Evolutionary conservation across 2,888 invertebrate species (phyloP).

Genomic region (Yponomeuta plumbellus): DNA sequence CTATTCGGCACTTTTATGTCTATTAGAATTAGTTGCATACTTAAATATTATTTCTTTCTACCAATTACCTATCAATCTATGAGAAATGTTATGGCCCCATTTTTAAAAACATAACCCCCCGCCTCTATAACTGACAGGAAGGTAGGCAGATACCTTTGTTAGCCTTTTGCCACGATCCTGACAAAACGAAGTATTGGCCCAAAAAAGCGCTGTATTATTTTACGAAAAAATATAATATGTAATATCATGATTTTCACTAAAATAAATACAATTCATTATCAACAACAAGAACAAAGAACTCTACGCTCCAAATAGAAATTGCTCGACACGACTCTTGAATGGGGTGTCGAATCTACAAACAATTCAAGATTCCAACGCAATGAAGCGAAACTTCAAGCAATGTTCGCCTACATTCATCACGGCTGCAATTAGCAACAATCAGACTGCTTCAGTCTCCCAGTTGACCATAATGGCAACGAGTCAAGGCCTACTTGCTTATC

Average conservation of each 20-base stretch:
- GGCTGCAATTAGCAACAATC: constrained; percentile 26
- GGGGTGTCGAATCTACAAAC: not conserved
- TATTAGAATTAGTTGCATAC: too few species aligned
- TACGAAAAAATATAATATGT: too few species aligned
- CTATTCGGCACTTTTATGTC: too few species aligned
- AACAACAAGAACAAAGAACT: not conserved
- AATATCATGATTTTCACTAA: not conserved
- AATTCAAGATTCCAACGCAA: not conserved
- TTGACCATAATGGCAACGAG: constrained; percentile 42
- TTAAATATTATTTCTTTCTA: too few species aligned
- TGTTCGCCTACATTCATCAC: not conserved
- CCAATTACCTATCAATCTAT: too few species aligned
- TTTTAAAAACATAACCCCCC: too few species aligned
- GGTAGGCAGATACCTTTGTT: too few species aligned
- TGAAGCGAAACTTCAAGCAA: constrained; percentile 2
- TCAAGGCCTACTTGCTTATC: constrained; percentile 58
- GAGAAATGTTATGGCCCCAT: too few species aligned
- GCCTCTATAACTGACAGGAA: too few species aligned
- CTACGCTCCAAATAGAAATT: not conserved
- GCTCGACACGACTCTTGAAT: not conserved
- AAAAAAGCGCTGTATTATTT: too few species aligned
- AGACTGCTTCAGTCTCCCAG: constrained; percentile 34
- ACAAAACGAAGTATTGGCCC: too few species aligned
- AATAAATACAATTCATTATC: not conserved
- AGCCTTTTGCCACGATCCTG: too few species aligned